phyloP scores from a whole-genome alignment of 2,888 invertebrate genomes.

The Ferdinandea cuprea region DNA sequence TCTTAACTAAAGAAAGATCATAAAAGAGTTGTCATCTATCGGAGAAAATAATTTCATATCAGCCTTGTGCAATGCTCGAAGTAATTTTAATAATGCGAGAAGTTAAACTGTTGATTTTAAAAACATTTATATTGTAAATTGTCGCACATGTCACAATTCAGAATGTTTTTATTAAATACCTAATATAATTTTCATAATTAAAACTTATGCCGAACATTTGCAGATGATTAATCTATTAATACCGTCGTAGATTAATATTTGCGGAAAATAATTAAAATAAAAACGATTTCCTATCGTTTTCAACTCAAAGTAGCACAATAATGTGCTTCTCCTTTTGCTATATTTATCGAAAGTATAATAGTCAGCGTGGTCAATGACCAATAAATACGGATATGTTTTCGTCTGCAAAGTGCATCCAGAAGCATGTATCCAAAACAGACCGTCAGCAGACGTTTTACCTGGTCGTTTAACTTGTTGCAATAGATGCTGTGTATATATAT shows the following conservation, averaged over 20 bases:
- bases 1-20: too few relatives aligned
- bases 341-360: slow-evolving; percentile 1
- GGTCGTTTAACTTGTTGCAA: not conserved
- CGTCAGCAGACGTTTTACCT: slow-evolving; percentile 29
- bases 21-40: too few relatives aligned
- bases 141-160: too few relatives aligned
- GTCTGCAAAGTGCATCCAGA: slow-evolving; percentile 3
- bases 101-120: too few relatives aligned
- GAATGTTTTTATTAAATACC: too few relatives aligned
- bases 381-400: slow-evolving; percentile 1
- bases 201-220: too few relatives aligned
- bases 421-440: slow-evolving; percentile 14
- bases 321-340: not conserved
- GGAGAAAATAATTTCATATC: too few relatives aligned
- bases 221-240: not conserved
- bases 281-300: not conserved
- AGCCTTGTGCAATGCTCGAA: too few relatives aligned
- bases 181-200: too few relatives aligned
- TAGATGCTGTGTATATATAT: not conserved
- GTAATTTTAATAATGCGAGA: too few relatives aligned
- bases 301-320: not conserved
- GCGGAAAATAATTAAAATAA: not conserved
- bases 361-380: slow-evolving; percentile 17
- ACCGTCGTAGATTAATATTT: not conserved
- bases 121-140: too few relatives aligned